These are phyloP conservation scores for Dicyrtoma fusca DNA, from an alignment of 2,888 invertebrate species.

Conservation along the genomic window DNA sequence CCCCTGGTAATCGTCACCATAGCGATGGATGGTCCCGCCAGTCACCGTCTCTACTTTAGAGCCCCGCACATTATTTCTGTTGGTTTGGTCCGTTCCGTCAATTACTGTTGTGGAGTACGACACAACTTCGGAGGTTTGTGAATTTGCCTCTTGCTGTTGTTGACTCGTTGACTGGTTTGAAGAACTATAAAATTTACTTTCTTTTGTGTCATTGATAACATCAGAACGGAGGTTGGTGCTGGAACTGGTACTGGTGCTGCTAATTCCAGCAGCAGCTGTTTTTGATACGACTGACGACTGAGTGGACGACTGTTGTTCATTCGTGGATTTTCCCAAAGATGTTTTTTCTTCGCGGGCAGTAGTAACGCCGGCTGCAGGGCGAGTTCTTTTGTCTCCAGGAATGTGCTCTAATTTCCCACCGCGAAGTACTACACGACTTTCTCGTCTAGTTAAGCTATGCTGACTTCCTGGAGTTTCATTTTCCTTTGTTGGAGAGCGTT, in stretches of 20 bases:
- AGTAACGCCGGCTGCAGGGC: slow-evolving; percentile 30
- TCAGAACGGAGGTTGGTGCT: not conserved
- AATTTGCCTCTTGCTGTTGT: not conserved
- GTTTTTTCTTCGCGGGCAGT: slow-evolving; percentile 18
- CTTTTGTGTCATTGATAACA: not conserved
- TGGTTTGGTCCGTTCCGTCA: not conserved
- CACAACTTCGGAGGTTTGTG: not conserved
- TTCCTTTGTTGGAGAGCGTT: too few species aligned
- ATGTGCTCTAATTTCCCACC: slow-evolving; percentile 24
- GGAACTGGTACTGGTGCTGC: not conserved
- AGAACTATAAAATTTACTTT: slow-evolving; percentile 5
- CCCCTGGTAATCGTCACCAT: slow-evolving; percentile 54
- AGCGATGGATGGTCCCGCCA: slow-evolving; percentile 49
- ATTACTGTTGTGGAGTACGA: slow-evolving; percentile 9
- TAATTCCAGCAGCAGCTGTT: not conserved
- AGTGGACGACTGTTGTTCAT: not conserved
- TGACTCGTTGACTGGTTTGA: not conserved
- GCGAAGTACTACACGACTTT: slow-evolving; percentile 25
- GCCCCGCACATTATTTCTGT: slow-evolving; percentile 39
- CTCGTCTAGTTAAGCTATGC: not conserved
- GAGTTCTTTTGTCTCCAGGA: slow-evolving; percentile 5
- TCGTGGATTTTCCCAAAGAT: slow-evolving; percentile 8
- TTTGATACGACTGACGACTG: too few species aligned
- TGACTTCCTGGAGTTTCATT: not conserved
- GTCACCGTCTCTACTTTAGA: slow-evolving; percentile 51